Evolutionary conservation across 2,888 invertebrate species (phyloP), one percentile per base, ranked within the genome.

Genomic region (Pteria penguin): DNA sequence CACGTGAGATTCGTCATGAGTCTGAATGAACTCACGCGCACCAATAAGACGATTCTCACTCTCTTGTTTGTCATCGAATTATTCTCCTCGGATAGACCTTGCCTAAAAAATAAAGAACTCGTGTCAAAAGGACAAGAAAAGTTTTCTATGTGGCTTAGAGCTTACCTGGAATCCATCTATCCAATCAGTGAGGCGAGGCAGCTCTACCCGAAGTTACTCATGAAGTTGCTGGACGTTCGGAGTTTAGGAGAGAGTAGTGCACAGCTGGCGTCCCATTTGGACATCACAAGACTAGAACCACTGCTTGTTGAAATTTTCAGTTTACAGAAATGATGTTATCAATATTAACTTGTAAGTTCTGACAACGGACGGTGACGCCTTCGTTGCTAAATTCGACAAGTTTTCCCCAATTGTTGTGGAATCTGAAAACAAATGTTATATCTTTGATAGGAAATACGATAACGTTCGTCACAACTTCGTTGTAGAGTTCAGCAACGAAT

Each of bases 131-230:
- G 90, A 58, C 93, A 93, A 82, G 92, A 92, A 71, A 91, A 90
- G 67, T 97, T 96, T 92, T 97, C 97, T 92, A 94, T 97, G 68
- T 94, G 97, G 79, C 94, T 97, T 81, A 94, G 97, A 80, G 96
- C 96, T 92, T 93, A 97, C 95, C 91, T 95, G 95, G 81, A 97
- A 95, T 93, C 92, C 94, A 95, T 0, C n/a, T 86, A 91, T 69
- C 88, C 91, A 2, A 96, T 96, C 62, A 96, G 96, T 89, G 97
- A 97, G 89, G 97, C 97, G 0, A 96, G 96, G 33, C 65, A 79
- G 8, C 76, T 92, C 26, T 91, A 91, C 86, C 91, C 92, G 3
- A 90, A 91, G 80, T 85, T 93, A n/a, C 86, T 93, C 27, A 86
- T 91, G 69, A 92, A 92, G 74, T 84, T 93, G 26, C 85, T 91